A percentile compares a stretch with the other conserved stretches of the same genome.
Evolutionary conservation across 2,888 invertebrate species (phyloP).

Genomic region (Cheilosia soror): DNA sequence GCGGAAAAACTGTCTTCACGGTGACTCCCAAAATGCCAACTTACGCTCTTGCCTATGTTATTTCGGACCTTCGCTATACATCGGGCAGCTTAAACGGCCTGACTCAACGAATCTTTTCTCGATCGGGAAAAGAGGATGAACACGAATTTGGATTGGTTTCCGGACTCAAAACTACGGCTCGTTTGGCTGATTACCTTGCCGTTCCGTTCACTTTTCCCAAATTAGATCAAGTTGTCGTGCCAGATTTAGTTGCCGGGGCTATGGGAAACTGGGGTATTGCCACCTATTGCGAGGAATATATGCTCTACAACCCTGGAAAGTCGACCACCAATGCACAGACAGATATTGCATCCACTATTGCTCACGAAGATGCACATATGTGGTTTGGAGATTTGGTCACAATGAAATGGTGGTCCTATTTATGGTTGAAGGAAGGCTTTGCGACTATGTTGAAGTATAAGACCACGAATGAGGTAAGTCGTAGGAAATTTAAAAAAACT

Average conservation of each 20-base stretch:
- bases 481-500: too few species aligned
- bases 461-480: conserved; percentile 79
- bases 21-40: conserved; percentile 88
- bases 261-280: conserved; percentile 98
- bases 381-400: conserved; percentile 92
- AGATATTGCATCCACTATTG: conserved; percentile 85
- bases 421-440: conserved; percentile 91
- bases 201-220: conserved; percentile 90
- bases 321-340: conserved; percentile 80
- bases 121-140: conserved; percentile 79
- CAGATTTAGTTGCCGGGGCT: conserved; percentile 92
- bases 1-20: conserved; percentile 80
- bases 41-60: conserved; percentile 92
- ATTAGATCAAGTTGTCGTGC: conserved; percentile 94
- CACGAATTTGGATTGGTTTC: conserved; percentile 89
- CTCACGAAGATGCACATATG: conserved; percentile 88
- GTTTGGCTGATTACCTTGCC: too few species aligned
- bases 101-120: conserved; percentile 80
- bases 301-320: conserved; percentile 79
- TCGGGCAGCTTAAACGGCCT: conserved; percentile 77
- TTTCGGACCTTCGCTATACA: conserved; percentile 85
- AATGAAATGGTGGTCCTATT: conserved; percentile 88
- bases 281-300: conserved; percentile 84
- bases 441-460: conserved; percentile 81
- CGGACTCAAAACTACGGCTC: conserved; percentile 88